These are phyloP conservation scores for Syngnathus acus DNA, from an alignment of 2,797 vertebrate genomes.

Conservation along the genomic window DNA sequence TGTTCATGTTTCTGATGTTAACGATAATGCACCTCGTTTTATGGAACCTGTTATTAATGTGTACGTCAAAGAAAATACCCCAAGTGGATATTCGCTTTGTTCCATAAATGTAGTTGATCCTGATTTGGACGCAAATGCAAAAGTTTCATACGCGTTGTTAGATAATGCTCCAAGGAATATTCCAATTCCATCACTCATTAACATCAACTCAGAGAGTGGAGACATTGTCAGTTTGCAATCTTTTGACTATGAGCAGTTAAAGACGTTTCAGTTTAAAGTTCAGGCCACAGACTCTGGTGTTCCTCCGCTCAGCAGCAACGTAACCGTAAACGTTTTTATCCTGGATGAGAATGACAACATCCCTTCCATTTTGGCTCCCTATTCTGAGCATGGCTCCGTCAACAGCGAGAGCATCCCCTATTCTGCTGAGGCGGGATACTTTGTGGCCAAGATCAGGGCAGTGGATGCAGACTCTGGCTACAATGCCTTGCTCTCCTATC, in stretches of 20 bases:
- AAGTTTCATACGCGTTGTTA: slow-evolving; percentile 70
- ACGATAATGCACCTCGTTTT: slow-evolving; percentile 80
- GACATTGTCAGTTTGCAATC: slow-evolving; percentile 27
- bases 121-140: slow-evolving; percentile 65
- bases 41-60: slow-evolving; percentile 65
- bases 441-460: too few species aligned
- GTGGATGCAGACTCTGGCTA: too few species aligned
- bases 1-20: slow-evolving; percentile 78
- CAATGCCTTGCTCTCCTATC: too few species aligned
- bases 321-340: slow-evolving; percentile 45
- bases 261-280: slow-evolving; percentile 39
- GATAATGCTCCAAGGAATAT: slow-evolving; percentile 61
- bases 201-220: slow-evolving; percentile 55
- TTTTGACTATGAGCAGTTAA: slow-evolving; percentile 41
- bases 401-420: slow-evolving; percentile 73
- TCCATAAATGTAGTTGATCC: slow-evolving; percentile 71
- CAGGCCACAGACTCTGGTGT: slow-evolving; percentile 57
- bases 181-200: slow-evolving; percentile 55
- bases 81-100: slow-evolving; percentile 59
- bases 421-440: slow-evolving; percentile 59
- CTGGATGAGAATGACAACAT: slow-evolving; percentile 62
- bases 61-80: slow-evolving; percentile 79
- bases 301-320: slow-evolving; percentile 57
- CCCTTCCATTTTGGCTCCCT: slow-evolving; percentile 57
- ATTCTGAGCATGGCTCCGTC: slow-evolving; percentile 76